These are phyloP conservation scores for Patella depressa DNA, from an alignment of 2,888 invertebrate genomes.

Conservation along the genomic window DNA sequence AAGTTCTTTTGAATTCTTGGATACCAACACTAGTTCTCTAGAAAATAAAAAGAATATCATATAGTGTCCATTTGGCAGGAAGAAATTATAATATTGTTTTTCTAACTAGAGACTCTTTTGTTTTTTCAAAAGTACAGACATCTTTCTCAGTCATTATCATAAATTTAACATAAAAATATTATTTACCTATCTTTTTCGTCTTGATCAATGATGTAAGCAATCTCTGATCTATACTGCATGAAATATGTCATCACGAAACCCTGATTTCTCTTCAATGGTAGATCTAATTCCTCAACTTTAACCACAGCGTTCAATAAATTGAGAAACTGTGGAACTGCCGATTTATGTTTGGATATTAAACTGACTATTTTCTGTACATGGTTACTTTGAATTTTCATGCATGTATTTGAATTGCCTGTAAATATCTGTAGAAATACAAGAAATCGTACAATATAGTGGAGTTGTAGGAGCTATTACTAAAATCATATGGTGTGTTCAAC, in stretches of 20 bases:
- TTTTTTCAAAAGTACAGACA: not conserved
- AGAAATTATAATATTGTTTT: too few relatives aligned
- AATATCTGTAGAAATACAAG: conserved; percentile 59
- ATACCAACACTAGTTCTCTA: conserved; percentile 54
- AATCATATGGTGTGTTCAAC: too few relatives aligned
- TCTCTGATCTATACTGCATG: conserved; percentile 67
- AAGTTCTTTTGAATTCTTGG: conserved; percentile 45
- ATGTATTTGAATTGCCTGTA: conserved; percentile 66
- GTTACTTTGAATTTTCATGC: conserved; percentile 65
- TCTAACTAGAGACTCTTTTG: not conserved
- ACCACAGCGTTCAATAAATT: conserved; percentile 68
- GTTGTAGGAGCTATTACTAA: not conserved
- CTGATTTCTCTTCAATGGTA: conserved; percentile 70
- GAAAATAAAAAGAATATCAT: conserved; percentile 26
- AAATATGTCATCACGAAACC: conserved; percentile 70
- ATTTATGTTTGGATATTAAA: conserved; percentile 59
- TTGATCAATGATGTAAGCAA: conserved; percentile 66
- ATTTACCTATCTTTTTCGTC: conserved; percentile 53
- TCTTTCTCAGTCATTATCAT: not conserved
- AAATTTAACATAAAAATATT: too few relatives aligned
- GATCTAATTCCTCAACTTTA: conserved; percentile 68
- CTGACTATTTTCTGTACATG: conserved; percentile 66
- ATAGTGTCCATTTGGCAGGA: too few relatives aligned
- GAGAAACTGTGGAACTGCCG: conserved; percentile 65
- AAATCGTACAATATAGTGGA: not conserved